phyloP scores from a whole-genome alignment of 2,888 invertebrate species.

The Drosophila paranaensis region DNA sequence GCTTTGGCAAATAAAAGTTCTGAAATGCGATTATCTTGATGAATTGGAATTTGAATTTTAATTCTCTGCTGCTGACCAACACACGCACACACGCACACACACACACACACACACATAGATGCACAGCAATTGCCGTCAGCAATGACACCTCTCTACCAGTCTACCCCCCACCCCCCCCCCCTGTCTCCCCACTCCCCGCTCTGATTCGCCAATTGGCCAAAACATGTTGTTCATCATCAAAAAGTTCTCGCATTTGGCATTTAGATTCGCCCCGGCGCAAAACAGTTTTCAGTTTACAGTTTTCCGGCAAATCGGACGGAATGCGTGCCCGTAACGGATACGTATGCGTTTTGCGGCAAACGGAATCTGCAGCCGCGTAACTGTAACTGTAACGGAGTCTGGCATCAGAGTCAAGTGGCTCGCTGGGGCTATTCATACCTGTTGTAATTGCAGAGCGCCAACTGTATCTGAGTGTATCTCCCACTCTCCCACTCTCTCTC shows the following conservation, averaged over 20 bases:
- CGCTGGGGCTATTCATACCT: constrained; percentile 47
- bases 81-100: background rate
- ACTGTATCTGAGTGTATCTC: constrained; percentile 19
- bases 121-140: constrained; percentile 2
- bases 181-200: too few relatives aligned
- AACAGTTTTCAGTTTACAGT: background rate
- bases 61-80: constrained; percentile 75
- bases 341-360: constrained; percentile 5
- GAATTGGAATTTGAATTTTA: constrained; percentile 83
- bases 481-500: background rate
- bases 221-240: constrained; percentile 67
- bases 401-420: constrained; percentile 51
- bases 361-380: background rate
- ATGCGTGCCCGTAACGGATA: constrained; percentile 6
- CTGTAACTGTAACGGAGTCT: background rate
- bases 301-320: constrained; percentile 1
- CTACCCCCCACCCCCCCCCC: background rate
- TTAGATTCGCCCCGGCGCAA: constrained; percentile 35
- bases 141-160: constrained; percentile 22
- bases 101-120: too few relatives aligned
- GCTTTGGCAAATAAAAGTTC: constrained; percentile 80
- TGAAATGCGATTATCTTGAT: constrained; percentile 83
- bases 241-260: constrained; percentile 66
- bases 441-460: constrained; percentile 58
- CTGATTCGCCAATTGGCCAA: constrained; percentile 13